These are phyloP conservation scores for Meandrina meandrites DNA, from an alignment of 92 coral and sea anemone genomes.

Conservation along the genomic window DNA sequence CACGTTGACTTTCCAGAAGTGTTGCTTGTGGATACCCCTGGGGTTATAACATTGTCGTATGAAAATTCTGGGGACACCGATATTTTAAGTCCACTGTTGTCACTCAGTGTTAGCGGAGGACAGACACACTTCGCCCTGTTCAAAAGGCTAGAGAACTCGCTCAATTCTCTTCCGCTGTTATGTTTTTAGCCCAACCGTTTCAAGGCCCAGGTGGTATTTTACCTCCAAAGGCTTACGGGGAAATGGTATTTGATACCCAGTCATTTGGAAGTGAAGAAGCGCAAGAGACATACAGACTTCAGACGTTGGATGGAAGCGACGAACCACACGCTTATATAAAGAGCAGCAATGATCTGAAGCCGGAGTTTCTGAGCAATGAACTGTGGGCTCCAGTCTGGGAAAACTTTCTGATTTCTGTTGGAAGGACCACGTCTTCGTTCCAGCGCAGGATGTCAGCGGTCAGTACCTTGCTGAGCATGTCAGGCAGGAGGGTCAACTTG, in stretches of 20 bases:
- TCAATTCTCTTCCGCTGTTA: conserved; percentile 36
- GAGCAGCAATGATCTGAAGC: conserved; percentile 67
- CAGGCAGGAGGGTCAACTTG: conserved; percentile 61
- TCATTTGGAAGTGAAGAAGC: conserved; percentile 20
- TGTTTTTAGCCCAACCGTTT: conserved; percentile 63
- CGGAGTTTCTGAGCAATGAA: conserved; percentile 42
- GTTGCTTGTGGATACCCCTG: conserved; percentile 50
- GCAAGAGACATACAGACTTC: conserved; percentile 36
- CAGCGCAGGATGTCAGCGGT: conserved; percentile 57
- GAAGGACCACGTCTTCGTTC: conserved; percentile 63
- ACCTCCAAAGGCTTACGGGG: conserved; percentile 67
- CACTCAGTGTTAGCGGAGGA: conserved; percentile 47
- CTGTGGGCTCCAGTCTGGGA: conserved; percentile 81
- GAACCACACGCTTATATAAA: conserved; percentile 66
- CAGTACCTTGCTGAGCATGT: conserved; percentile 61
- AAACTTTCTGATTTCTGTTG: conserved; percentile 70
- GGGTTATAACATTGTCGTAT: conserved; percentile 56
- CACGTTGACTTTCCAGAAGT: conserved; percentile 57
- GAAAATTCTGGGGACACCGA: conserved; percentile 80
- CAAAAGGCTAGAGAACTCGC: conserved; percentile 45
- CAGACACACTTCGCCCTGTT: conserved; percentile 39
- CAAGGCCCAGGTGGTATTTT: conserved; percentile 81
- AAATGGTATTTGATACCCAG: conserved; percentile 46
- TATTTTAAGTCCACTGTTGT: conserved; percentile 49
- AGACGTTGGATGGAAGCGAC: conserved; percentile 31